Evolutionary conservation across 2,113 vertebrate genomes (phyloP), one percentile per base, ranked within the genome.

Genomic region (Pluvialis apricaria): DNA sequence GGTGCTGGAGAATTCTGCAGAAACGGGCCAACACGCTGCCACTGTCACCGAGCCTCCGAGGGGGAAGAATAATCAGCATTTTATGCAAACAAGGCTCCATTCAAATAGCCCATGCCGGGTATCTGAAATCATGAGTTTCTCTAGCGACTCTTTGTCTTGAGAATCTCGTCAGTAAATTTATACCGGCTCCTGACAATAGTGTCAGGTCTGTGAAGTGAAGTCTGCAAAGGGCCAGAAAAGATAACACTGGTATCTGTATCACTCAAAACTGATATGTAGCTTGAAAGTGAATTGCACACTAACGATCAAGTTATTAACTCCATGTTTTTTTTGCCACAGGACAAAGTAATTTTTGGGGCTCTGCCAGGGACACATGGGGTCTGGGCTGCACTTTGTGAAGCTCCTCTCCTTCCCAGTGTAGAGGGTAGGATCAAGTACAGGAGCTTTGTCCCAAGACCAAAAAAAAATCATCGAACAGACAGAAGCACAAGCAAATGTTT

Each of bases 231-330:
- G 45, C n/a, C 49, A 70, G 69, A 42, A 64, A 15, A 81, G 83
- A 11, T 55, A 91, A 64, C 42, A 13, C 6, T 4, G 60, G 10
- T 24, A 19, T 54, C 34, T 64, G 5, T 13, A 11, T 42, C 47
- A 29, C 85, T 45, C 0, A 0, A 14, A 49, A 70, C 58, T 34
- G 71, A 44, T 20, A 24, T 0, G 7, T 7, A 82, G 44, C 71
- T 57, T 31, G 66, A 17, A 45, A 77, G 80, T 55, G 86, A 83
- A 70, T 9, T 86, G 58, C 51, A n/a, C 13, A 10, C 45, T 14
- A 18, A 92, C 71, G 86, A 54, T n/a, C 11, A 29, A 13, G 64
- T 70, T n/a, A 49, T n/a, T 52, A 28, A 76, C 75, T 69, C 40
- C 8, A 1, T 10, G 51, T 14, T 62, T 6, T 6, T 73, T 82